phyloP scores from a whole-genome alignment of 2,113 vertebrate genomes.

The Mesembrinibis cayennensis region DNA sequence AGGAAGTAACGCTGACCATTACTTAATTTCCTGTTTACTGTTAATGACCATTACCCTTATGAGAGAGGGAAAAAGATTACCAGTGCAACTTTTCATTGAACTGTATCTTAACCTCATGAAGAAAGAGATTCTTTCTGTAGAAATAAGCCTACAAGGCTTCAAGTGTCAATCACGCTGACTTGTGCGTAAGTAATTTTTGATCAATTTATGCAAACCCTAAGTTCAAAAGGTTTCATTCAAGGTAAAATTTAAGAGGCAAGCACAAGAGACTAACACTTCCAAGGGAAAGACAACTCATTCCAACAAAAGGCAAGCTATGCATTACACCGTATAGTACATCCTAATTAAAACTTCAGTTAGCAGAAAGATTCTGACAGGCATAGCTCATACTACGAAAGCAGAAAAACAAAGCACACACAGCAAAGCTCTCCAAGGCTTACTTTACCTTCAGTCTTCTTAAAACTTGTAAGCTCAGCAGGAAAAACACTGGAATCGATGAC shows the following conservation, averaged over 20 bases:
- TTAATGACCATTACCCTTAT: background rate
- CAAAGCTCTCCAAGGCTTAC: background rate
- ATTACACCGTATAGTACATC: background rate
- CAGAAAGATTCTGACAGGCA: background rate
- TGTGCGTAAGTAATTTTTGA: background rate
- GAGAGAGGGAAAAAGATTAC: background rate
- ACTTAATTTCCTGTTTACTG: background rate
- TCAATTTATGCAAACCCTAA: background rate
- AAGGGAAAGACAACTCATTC: background rate
- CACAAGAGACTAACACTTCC: background rate
- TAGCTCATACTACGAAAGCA: background rate
- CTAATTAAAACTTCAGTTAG: background rate
- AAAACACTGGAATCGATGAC: background rate
- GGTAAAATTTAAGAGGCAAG: background rate
- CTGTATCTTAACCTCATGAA: background rate
- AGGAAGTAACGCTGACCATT: background rate
- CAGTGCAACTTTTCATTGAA: background rate
- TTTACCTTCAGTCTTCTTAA: background rate
- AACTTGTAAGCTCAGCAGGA: background rate
- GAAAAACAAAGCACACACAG: background rate
- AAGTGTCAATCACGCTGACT: background rate
- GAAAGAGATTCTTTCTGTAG: background rate
- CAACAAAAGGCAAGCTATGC: background rate
- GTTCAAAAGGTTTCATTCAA: background rate
- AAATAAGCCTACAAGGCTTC: background rate